These are phyloP conservation scores for Hyposoter dolosus DNA, from an alignment of 2,888 invertebrate species.

Conservation along the genomic window DNA sequence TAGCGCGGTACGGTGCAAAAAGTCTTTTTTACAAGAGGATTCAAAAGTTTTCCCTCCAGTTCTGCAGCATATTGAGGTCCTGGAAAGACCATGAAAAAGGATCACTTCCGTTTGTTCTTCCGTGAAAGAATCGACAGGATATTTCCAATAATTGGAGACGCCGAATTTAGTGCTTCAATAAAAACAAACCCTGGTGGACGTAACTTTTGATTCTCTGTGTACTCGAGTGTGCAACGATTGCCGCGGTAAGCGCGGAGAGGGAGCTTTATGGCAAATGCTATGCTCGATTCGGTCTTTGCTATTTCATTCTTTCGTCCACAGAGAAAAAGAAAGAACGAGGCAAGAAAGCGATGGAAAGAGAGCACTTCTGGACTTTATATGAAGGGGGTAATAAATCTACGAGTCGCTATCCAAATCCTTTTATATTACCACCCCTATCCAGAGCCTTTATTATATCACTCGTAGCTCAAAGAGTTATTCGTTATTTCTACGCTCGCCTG, in stretches of 20 bases:
- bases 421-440: slow-evolving; percentile 57
- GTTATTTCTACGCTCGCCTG: slow-evolving; percentile 42
- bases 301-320: slow-evolving; percentile 40
- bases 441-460: slow-evolving; percentile 59
- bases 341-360: slow-evolving; percentile 16
- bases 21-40: slow-evolving; percentile 22
- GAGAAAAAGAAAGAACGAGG: slow-evolving; percentile 32
- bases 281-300: slow-evolving; percentile 40
- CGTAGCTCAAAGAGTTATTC: slow-evolving; percentile 64
- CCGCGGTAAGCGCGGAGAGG: background rate
- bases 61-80: background rate
- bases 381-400: slow-evolving; percentile 60
- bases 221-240: slow-evolving; percentile 56
- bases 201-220: background rate
- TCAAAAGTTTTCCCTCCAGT: background rate
- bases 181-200: background rate
- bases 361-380: slow-evolving; percentile 59
- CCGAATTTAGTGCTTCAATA: background rate
- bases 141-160: background rate
- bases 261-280: slow-evolving; percentile 33
- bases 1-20: slow-evolving; percentile 1
- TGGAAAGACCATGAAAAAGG: background rate
- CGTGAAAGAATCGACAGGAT: background rate
- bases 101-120: background rate
- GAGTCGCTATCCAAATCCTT: slow-evolving; percentile 63